Percentiles rank a stretch among this genome's conserved stretches.
Evolutionary conservation across 2,888 invertebrate genomes (phyloP).

Genomic region (Cheilosia vernalis): DNA sequence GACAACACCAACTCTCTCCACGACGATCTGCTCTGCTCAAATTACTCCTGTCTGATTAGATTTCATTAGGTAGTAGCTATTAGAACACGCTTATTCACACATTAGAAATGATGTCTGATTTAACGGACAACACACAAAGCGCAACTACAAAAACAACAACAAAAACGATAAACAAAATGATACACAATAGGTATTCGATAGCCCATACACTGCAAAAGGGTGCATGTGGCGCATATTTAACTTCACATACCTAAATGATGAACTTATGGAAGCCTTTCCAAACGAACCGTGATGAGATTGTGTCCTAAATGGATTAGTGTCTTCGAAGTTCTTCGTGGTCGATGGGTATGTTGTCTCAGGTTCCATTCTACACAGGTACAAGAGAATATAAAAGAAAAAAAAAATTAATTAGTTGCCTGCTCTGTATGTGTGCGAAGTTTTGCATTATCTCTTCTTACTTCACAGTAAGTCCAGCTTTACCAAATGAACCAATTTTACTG

Average conservation of each 20-base stretch:
- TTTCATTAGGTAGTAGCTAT: constrained; percentile 46
- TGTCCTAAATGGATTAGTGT: constrained; percentile 82
- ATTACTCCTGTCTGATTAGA: constrained; percentile 50
- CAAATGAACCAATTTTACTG: constrained; percentile 83
- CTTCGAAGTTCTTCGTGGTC: constrained; percentile 83
- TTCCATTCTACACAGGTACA: constrained; percentile 79
- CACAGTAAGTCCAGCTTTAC: constrained; percentile 83
- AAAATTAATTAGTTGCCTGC: constrained; percentile 23
- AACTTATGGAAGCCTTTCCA: constrained; percentile 83
- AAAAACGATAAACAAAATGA: constrained; percentile 64
- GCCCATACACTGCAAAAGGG: constrained; percentile 33
- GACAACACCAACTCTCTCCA: not conserved
- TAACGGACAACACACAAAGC: constrained; percentile 68
- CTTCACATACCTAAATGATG: constrained; percentile 81
- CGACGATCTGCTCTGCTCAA: constrained; percentile 26
- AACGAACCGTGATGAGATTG: constrained; percentile 83
- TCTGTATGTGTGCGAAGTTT: constrained; percentile 34
- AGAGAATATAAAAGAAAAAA: constrained; percentile 39
- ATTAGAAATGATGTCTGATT: constrained; percentile 63
- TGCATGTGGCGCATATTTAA: constrained; percentile 28
- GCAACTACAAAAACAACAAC: constrained; percentile 40
- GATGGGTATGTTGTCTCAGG: constrained; percentile 80
- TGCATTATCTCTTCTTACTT: constrained; percentile 78
- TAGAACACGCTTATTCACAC: constrained; percentile 61
- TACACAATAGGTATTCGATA: constrained; percentile 34